phyloP scores from a whole-genome alignment of 2,797 vertebrate genomes.

The Coregonus suidteri region DNA sequence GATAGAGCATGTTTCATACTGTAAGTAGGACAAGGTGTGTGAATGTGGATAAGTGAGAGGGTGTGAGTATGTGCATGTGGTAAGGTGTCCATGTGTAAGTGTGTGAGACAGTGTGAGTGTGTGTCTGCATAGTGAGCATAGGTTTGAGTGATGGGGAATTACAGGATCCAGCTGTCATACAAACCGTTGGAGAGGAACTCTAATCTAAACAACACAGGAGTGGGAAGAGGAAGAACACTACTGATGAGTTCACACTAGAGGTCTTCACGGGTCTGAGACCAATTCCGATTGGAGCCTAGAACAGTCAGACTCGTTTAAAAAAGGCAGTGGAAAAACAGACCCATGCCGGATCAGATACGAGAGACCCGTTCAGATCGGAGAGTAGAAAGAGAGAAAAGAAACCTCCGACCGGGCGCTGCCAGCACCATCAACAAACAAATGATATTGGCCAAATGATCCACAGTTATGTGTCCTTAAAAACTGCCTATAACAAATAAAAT shows the following conservation, averaged over 20 bases:
- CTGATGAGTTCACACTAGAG: not conserved
- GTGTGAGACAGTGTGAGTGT: not conserved
- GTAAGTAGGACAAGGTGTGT: not conserved
- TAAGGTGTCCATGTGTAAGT: not conserved
- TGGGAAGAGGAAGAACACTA: not conserved
- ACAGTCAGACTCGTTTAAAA: no score
- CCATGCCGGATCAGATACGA: no score
- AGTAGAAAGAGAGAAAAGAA: no score
- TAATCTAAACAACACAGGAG: constrained; percentile 8
- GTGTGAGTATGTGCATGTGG: not conserved
- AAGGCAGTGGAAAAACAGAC: no score
- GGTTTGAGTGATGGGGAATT: constrained; percentile 20
- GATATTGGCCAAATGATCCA: no score
- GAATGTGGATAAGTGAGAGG: not conserved
- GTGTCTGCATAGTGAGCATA: not conserved
- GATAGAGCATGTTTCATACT: not conserved
- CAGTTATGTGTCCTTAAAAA: no score
- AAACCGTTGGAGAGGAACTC: constrained; percentile 34
- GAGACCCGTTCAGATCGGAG: no score
- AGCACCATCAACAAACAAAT: no score
- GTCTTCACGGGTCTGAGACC: no score
- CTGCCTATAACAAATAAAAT: no score
- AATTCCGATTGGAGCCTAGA: no score
- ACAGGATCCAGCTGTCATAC: constrained; percentile 27
- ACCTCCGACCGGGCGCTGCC: no score